These are phyloP conservation scores for Pemphredon lugubris DNA, from an alignment of 2,888 invertebrate genomes.

Conservation along the genomic window DNA sequence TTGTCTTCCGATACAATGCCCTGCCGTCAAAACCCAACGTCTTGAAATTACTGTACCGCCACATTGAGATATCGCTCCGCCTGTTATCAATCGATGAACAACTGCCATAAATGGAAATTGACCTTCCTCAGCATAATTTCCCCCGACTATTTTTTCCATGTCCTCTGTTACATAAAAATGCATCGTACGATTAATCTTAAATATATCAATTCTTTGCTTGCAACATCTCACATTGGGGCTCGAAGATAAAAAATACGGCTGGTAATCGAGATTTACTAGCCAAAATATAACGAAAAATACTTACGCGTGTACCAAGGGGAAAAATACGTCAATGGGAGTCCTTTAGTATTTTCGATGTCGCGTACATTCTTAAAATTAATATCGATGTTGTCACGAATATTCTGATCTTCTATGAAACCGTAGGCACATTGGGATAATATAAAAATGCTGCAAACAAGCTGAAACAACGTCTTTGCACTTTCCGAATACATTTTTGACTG, in stretches of 20 bases:
- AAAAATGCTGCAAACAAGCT: constrained; percentile 3
- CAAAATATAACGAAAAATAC: no score
- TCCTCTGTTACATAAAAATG: not conserved
- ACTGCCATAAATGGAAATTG: constrained; percentile 68
- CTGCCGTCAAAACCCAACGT: constrained; percentile 66
- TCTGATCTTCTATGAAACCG: not conserved
- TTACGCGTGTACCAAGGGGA: not conserved
- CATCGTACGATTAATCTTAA: not conserved
- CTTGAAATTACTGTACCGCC: constrained; percentile 64
- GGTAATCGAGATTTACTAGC: no score
- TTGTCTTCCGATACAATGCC: constrained; percentile 52
- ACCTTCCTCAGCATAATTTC: constrained; percentile 49
- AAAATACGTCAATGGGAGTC: not conserved
- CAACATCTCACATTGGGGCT: no score
- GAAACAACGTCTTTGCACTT: constrained; percentile 7
- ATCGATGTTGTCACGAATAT: not conserved
- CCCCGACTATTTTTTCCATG: constrained; percentile 50
- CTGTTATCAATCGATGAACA: constrained; percentile 55
- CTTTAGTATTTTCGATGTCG: no score
- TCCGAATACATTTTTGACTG: constrained; percentile 30
- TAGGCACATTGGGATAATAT: not conserved
- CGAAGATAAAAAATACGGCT: no score
- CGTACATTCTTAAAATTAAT: not conserved
- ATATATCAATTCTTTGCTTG: no score
- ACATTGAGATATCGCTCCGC: constrained; percentile 45